Conservation (phyloP, 2,113 vertebrate species). For the Glaucomys volans region DNA sequence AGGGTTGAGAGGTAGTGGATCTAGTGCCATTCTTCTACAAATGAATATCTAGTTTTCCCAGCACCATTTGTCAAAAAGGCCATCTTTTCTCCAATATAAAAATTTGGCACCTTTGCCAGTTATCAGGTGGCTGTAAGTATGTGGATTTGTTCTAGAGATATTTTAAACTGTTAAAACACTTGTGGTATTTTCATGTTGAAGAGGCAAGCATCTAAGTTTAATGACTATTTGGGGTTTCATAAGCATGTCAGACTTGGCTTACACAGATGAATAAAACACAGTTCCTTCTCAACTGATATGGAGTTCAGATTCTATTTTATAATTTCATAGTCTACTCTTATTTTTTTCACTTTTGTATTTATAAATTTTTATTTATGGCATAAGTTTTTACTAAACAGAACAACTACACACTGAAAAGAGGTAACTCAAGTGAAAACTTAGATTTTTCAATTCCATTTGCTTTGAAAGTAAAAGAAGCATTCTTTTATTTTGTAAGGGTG, state of each 20-base stretch:
- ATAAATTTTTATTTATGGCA: slow-evolving; percentile 48
- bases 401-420: neutral
- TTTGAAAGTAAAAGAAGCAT: slow-evolving; percentile 56
- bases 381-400: slow-evolving; percentile 5
- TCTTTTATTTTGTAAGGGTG: slow-evolving; percentile 35
- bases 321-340: neutral
- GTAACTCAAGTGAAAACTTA: slow-evolving; percentile 42
- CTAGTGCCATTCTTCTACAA: too few relatives aligned
- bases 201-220: neutral
- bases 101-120: too few relatives aligned
- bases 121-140: too few relatives aligned
- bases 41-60: too few relatives aligned
- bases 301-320: neutral
- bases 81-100: too few relatives aligned
- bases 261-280: neutral
- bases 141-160: too few relatives aligned
- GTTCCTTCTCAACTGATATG: neutral
- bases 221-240: neutral
- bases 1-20: too few relatives aligned
- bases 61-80: too few relatives aligned
- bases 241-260: neutral
- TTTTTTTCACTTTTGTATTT: slow-evolving; percentile 36
- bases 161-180: slow-evolving; percentile 56
- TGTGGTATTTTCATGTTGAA: slow-evolving; percentile 58
- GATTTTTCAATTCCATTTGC: slow-evolving; percentile 40